A percentile compares a stretch with the other conserved stretches of the same genome.
Evolutionary conservation across 2,888 invertebrate genomes (phyloP).

Genomic region (Lucinisca nassula): DNA sequence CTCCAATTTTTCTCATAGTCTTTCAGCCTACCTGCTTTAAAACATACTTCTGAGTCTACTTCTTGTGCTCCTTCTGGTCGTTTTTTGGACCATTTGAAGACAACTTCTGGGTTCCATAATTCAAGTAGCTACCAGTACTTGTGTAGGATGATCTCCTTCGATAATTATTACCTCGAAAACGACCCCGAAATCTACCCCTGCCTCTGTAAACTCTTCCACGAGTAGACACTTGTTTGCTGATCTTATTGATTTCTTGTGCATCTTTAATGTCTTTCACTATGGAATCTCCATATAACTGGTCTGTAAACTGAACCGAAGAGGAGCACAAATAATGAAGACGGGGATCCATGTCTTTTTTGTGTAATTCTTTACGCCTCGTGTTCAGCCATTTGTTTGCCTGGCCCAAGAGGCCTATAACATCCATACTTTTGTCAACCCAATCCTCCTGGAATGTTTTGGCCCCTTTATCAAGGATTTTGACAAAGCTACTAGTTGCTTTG

Average conservation of each 20-base stretch:
- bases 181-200: neutral
- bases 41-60: neutral
- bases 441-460: neutral
- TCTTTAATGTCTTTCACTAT: conserved; percentile 40
- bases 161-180: neutral
- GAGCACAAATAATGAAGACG: conserved; percentile 42
- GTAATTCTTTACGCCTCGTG: conserved; percentile 8
- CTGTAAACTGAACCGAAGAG: conserved; percentile 23
- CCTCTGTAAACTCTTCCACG: neutral
- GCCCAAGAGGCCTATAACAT: conserved; percentile 17
- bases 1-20: conserved; percentile 17
- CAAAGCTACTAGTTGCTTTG: conserved; percentile 37
- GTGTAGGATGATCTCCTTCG: too few species aligned
- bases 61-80: neutral
- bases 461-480: conserved; percentile 17
- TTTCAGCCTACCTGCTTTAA: conserved; percentile 31
- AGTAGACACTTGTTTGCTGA: neutral
- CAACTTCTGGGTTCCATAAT: too few species aligned
- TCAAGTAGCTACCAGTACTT: too few species aligned
- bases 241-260: conserved; percentile 33
- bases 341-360: conserved; percentile 42
- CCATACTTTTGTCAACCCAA: neutral
- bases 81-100: too few species aligned
- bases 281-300: conserved; percentile 36
- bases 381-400: conserved; percentile 39